Evolutionary conservation across 2,113 vertebrate genomes (phyloP).

Genomic region (Ivindomyrus marchei): DNA sequence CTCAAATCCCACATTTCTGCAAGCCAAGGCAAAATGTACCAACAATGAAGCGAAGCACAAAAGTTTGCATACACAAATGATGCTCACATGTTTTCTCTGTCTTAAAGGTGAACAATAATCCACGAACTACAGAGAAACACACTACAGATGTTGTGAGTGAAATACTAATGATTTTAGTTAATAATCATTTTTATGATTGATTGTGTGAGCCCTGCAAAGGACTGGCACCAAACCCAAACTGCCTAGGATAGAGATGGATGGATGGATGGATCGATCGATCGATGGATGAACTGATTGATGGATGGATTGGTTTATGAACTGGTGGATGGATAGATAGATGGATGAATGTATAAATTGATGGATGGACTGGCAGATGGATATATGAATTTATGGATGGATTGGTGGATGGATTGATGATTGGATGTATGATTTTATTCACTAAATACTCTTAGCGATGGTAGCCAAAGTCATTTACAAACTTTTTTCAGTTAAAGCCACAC

Average conservation of each 20-base stretch:
- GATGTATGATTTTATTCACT: not conserved
- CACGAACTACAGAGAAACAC: not conserved
- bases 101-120: not conserved
- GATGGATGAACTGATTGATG: not conserved
- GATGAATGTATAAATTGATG: not conserved
- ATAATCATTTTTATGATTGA: not conserved
- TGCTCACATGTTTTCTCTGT: not conserved
- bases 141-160: not conserved
- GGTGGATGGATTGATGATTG: not conserved
- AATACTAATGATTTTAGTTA: not conserved
- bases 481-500: not conserved
- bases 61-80: not conserved
- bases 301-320: not conserved
- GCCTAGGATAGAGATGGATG: not conserved
- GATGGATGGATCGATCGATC: not conserved
- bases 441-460: not conserved
- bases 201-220: not conserved
- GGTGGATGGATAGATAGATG: not conserved
- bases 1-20: not conserved
- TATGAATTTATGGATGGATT: not conserved
- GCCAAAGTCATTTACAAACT: not conserved
- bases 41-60: not conserved
- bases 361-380: not conserved
- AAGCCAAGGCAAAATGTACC: not conserved
- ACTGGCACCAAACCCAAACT: not conserved